phyloP scores from a whole-genome alignment of 2,797 vertebrate species.

The Premnoplex brunnescens region DNA sequence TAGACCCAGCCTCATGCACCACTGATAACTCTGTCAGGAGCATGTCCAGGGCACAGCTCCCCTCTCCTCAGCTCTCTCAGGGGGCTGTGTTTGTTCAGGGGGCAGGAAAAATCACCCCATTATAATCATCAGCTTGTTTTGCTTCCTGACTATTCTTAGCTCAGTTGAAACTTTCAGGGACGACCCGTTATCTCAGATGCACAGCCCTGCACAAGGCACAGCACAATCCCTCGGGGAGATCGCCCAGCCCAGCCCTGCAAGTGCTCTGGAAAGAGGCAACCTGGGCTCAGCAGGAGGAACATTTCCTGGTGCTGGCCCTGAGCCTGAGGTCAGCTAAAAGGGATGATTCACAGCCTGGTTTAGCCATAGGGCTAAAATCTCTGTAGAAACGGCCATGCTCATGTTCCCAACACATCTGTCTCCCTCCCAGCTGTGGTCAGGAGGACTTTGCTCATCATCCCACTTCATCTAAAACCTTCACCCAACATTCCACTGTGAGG shows the following conservation, averaged over 20 bases:
- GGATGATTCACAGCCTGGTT: not conserved
- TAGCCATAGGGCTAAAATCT: not conserved
- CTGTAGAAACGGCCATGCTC: not conserved
- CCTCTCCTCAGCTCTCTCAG: not conserved
- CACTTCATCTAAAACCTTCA: not conserved
- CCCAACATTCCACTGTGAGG: not conserved
- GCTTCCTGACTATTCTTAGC: not conserved
- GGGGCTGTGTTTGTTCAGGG: not conserved
- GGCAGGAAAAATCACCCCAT: not conserved
- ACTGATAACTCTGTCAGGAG: slow-evolving; percentile 19
- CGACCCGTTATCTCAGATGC: not conserved
- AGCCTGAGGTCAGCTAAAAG: not conserved
- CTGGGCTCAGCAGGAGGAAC: not conserved
- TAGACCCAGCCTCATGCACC: not conserved
- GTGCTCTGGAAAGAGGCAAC: not conserved
- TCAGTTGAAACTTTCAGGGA: not conserved
- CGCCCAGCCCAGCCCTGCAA: not conserved
- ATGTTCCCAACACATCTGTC: not conserved
- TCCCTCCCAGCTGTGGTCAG: not conserved
- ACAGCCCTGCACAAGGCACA: not conserved
- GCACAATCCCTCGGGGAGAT: not conserved
- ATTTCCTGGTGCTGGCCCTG: not conserved
- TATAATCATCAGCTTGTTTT: not conserved
- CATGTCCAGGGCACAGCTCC: not conserved
- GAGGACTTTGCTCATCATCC: not conserved